Conservation (phyloP, 2,113 vertebrate genomes). For the Anseranas semipalmata region DNA sequence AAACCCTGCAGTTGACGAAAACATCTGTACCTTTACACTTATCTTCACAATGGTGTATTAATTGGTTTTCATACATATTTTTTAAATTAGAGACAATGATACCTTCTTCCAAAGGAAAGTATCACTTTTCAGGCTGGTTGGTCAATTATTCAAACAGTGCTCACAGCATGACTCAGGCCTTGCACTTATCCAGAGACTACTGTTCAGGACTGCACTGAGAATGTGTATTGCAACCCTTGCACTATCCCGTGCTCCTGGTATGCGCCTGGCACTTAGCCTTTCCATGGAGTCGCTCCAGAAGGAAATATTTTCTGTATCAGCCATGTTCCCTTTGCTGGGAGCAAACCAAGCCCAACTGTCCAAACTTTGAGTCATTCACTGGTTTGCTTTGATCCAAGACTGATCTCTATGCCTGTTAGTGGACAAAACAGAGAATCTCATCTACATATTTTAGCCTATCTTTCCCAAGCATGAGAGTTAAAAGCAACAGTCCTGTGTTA, state of each 20-base stretch:
- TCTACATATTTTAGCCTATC: not conserved
- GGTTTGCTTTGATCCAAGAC: not conserved
- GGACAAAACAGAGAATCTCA: not conserved
- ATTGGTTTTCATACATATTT: not conserved
- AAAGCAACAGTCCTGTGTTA: not conserved
- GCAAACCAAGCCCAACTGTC: not conserved
- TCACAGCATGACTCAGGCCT: not conserved
- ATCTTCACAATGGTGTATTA: not conserved
- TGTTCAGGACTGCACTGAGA: not conserved
- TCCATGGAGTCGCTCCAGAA: slow-evolving; percentile 7
- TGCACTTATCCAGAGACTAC: not conserved
- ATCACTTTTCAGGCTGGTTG: not conserved
- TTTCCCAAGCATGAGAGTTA: not conserved
- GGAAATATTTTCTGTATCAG: slow-evolving; percentile 44
- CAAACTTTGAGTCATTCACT: not conserved
- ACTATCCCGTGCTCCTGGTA: not conserved
- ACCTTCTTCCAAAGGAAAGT: not conserved
- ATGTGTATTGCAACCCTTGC: not conserved
- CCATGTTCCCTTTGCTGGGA: slow-evolving; percentile 9
- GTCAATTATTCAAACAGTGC: not conserved
- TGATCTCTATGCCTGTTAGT: not conserved
- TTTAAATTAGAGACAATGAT: not conserved
- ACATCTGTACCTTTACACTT: not conserved
- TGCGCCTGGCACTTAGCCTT: not conserved
- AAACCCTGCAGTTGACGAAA: not conserved